Evolutionary conservation across 2,888 invertebrate species (phyloP).

Genomic region (Calameuta pallipes): DNA sequence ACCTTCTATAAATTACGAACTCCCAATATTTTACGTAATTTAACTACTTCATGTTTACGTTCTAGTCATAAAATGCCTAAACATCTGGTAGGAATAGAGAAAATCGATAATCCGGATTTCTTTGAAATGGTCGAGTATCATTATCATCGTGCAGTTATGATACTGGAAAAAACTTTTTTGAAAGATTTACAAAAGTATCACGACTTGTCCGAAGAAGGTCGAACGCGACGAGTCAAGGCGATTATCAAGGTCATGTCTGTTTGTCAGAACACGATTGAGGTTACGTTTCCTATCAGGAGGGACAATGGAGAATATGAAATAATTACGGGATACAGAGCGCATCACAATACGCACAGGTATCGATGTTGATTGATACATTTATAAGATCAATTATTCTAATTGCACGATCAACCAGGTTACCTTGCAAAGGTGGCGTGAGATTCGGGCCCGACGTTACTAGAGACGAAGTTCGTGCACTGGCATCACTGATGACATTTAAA

Average conservation of each 20-base stretch:
- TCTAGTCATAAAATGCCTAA: conserved; percentile 61
- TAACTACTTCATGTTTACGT: background rate
- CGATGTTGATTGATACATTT: conserved; percentile 26
- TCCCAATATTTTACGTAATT: background rate
- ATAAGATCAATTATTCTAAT: background rate
- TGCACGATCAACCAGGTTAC: conserved; percentile 45
- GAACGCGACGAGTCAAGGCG: conserved; percentile 73
- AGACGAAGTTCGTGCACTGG: conserved; percentile 84
- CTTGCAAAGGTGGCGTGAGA: conserved; percentile 80
- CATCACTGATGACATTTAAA: conserved; percentile 86
- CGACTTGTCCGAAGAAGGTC: conserved; percentile 71
- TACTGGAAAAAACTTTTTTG: conserved; percentile 65
- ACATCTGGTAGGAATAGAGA: conserved; percentile 56
- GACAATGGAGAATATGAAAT: conserved; percentile 79
- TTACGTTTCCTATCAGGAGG: conserved; percentile 77
- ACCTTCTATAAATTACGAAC: background rate
- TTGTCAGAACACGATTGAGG: conserved; percentile 74
- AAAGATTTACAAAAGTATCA: conserved; percentile 43
- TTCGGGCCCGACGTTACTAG: conserved; percentile 75
- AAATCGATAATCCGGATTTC: conserved; percentile 69
- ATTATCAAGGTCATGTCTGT: conserved; percentile 76
- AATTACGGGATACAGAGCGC: conserved; percentile 78
- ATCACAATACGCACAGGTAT: conserved; percentile 79
- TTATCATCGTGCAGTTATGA: conserved; percentile 73
- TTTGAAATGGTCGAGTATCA: conserved; percentile 77